Evolutionary conservation across 2,888 invertebrate species (phyloP), one percentile per base, ranked within the genome.

Genomic region (Periphyllus acericola): DNA sequence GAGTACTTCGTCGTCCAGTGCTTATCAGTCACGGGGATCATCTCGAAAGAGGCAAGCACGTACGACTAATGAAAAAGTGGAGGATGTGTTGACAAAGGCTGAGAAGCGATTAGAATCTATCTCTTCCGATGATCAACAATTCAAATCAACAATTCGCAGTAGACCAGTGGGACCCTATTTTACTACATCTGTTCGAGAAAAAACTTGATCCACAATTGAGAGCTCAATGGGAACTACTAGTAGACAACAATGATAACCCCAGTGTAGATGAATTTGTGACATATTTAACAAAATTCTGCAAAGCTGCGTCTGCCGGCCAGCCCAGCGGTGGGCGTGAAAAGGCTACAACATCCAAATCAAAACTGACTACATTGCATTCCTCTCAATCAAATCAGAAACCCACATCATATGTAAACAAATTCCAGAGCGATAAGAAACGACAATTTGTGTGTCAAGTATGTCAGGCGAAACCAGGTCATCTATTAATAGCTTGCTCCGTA

Each of bases 361-460:
- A 34, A 25, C 36, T 11, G 21, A 55, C 55, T 34, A n/a, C 66
- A 8, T 40, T 68, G 21, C 68, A 80, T n/a, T 8, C 40, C n/a
- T 11, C 3, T n/a, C n/a, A 66, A 68, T 8, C 36, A 14, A 19
- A 36, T 5, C 36, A 34, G 9, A 34, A 60, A 60, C 21, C 32
- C 1, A 34, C n/a, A n/a, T n/a, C n/a, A n/a, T n/a, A n/a, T n/a
- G n/a, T n/a, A n/a, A n/a, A n/a, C n/a, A n/a, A n/a, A n/a, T n/a
- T n/a, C n/a, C n/a, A n/a, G n/a, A n/a, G n/a, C n/a, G n/a, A n/a
- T n/a, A n/a, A n/a, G n/a, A n/a, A n/a, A n/a, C n/a, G n/a, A n/a
- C n/a, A n/a, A n/a, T n/a, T n/a, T n/a, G n/a, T n/a, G n/a, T n/a
- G 82, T 34, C 72, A 72, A 3, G 82, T 72, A 4, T 83, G 83